Base-by-base conservation (phyloP, 2,113 vertebrate genomes). In the Cichladusa arquata region DNA sequence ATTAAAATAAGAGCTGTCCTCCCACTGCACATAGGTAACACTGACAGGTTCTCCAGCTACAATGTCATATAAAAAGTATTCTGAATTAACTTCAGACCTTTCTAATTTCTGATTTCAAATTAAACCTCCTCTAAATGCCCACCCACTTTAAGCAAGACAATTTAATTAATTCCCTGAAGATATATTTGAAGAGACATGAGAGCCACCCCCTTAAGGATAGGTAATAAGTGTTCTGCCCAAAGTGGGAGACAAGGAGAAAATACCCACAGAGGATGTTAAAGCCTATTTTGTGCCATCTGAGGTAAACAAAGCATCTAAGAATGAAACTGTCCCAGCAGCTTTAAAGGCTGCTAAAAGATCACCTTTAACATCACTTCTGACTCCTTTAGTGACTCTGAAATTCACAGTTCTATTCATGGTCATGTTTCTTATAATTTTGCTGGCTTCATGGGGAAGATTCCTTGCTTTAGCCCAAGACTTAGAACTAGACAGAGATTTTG, bases 101-200 rank as follows among this genome's bases (percentile, higher is more conserved):
- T 83, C 78, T 44, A 86, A 86, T 81, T 90, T 91, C 77, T 26
- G 28, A 51, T 69, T 81, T 69, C 36, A 92, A 67, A 91, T n/a
- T 53, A 94, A 76, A 26, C 31, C 64, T 60, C 47, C 60, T 89
- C 69, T 72, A 64, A 65, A 76, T 69, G 44, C 54, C 67, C 48
- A n/a, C 42, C 80, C 71, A 73, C 90, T 92, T 89, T 19, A 78
- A 73, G 67, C 57, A 72, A 44, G 25, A 22, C 22, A 48, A 31
- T 70, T 88, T 86, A 89, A 87, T 91, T 92, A 66, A 81, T 24
- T 87, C 24, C 34, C 38, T 72, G 38, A 62, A 54, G 40, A 74
- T 62, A n/a, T 22, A 70, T 66, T 83, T 92, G 72, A 86, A 65
- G 44, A 90, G 50, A 62, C 44, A 18, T 17, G 34, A 62, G 47